phyloP scores from a whole-genome alignment of 2,888 invertebrate species.

The Boloria selene region DNA sequence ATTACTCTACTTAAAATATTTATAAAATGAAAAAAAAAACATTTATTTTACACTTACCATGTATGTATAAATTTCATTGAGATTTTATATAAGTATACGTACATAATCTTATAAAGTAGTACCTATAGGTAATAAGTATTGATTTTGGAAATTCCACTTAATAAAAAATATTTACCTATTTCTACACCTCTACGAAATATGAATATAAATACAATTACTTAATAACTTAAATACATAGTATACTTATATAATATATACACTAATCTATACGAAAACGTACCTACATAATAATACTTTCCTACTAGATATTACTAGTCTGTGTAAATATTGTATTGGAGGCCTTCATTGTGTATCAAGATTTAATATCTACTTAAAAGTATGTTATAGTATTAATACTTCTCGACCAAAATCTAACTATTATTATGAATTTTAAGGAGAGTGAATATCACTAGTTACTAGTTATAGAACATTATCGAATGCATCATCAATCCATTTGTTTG shows the following conservation, averaged over 20 bases:
- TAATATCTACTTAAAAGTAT: conserved; percentile 27
- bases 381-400: conserved; percentile 51
- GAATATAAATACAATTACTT: conserved; percentile 19
- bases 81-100: not conserved
- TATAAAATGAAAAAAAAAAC: not conserved
- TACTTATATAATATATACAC: not conserved
- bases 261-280: conserved; percentile 26
- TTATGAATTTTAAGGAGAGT: conserved; percentile 43
- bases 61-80: not conserved
- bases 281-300: conserved; percentile 60
- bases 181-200: conserved; percentile 20
- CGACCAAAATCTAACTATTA: conserved; percentile 70
- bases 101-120: not conserved
- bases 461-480: conserved; percentile 40
- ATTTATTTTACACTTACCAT: not conserved
- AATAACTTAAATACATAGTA: conserved; percentile 4
- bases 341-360: conserved; percentile 63
- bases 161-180: conserved; percentile 18
- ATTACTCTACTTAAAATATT: not conserved
- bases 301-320: conserved; percentile 57
- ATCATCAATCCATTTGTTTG: conserved; percentile 4
- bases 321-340: conserved; percentile 73
- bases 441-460: conserved; percentile 60
- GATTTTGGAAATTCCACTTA: conserved; percentile 11
- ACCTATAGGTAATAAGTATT: conserved; percentile 5